Evolutionary conservation across 2,888 invertebrate species (phyloP), one percentile per base, ranked within the genome.

Genomic region (Tenthredo livida): DNA sequence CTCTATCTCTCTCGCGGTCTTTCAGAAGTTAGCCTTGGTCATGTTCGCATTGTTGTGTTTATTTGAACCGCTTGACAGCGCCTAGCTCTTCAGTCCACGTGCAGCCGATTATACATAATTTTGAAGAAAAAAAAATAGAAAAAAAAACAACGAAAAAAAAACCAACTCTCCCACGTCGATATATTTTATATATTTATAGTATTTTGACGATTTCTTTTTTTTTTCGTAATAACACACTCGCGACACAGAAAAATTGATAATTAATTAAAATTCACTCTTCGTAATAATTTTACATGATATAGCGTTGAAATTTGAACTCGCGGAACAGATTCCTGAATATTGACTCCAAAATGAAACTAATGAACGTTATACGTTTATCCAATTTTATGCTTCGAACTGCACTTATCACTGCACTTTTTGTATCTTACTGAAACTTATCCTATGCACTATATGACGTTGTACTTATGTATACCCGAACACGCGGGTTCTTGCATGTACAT

Each of bases 11-110:
- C 47, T 83, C 43, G 70, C 33, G 17, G 21, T 83, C 47, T 25
- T 70, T 83, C 67, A 61, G 80, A 61, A 61, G 58, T 80, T 80
- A 80, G 58, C 80, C 80, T 80, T 80, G 58, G 80, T 80, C 61
- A 80, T 61, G 80, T 80, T 80, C 58, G 80, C 58, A 37, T 80
- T 61, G 80, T 58, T 80, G 80, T 80, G 61, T 61, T 80, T 61
- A 61, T 80, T 80, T 3, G 80, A 80, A 50, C 61, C 80, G 80
- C 80, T 40, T 80, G 80, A 80, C 80, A 77, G 80, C 80, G 58
- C 80, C 37, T 37, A 54, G 21, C 43, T 80, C 40, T 29, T 9
- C 80, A 50, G 40, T 54, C 80, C 80, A 80, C 80, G 61, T 80
- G 80, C 40, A 61, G 25, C 12, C 61, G 33, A 80, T 80, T 80